Evolutionary conservation across 2,113 vertebrate species (phyloP).

Genomic region (Sialia sialis): DNA sequence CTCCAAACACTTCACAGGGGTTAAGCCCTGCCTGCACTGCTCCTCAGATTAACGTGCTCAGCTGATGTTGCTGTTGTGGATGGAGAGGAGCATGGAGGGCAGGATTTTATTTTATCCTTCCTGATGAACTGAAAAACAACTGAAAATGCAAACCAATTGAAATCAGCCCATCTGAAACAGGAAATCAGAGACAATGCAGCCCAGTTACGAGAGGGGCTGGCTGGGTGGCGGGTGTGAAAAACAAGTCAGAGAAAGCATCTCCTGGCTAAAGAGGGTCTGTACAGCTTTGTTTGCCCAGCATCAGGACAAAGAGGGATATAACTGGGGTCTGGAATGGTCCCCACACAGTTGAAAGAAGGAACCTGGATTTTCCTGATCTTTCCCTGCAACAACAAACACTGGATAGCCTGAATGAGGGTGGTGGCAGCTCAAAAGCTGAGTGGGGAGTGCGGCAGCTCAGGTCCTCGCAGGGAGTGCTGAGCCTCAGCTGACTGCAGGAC

Average conservation of each 20-base stretch:
- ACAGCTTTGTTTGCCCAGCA: not conserved
- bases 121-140: constrained; percentile 29
- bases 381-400: not conserved
- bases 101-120: constrained; percentile 4
- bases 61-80: not conserved
- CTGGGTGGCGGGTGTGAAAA: not conserved
- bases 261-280: not conserved
- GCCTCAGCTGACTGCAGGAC: not conserved
- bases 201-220: not conserved
- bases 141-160: constrained; percentile 26
- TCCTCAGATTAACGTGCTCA: not conserved
- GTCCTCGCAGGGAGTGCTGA: not conserved
- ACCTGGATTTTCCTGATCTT: not conserved
- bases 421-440: not conserved
- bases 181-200: not conserved
- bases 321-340: not conserved
- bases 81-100: not conserved
- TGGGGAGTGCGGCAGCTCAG: not conserved
- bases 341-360: not conserved
- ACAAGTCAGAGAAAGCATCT: not conserved
- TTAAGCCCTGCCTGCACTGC: not conserved
- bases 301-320: not conserved
- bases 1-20: not conserved
- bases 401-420: not conserved
- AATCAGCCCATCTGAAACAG: not conserved